These are phyloP conservation scores for Prunella himalayana DNA, from an alignment of 2,113 vertebrate genomes.

Conservation along the genomic window DNA sequence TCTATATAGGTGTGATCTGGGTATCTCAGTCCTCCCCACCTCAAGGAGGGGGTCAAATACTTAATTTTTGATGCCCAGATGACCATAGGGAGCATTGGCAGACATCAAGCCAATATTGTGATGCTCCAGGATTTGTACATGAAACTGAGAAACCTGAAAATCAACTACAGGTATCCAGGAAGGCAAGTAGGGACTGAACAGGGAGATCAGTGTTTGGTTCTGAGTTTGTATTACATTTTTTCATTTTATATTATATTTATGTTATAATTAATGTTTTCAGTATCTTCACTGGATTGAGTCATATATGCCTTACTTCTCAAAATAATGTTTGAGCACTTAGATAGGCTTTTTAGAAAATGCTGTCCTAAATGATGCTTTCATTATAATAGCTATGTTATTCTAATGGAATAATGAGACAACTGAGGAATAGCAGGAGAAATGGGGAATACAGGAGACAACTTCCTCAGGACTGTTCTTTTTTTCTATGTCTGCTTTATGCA, in stretches of 20 bases:
- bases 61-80: background rate
- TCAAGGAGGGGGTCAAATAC: background rate
- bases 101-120: background rate
- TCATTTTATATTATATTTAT: background rate
- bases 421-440: background rate
- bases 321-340: background rate
- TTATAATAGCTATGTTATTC: background rate
- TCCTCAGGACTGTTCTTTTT: background rate
- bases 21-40: background rate
- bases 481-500: background rate
- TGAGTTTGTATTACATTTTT: background rate
- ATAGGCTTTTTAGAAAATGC: background rate
- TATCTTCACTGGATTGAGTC: background rate
- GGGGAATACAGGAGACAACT: background rate
- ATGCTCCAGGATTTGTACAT: background rate
- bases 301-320: background rate
- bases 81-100: rapidly evolving
- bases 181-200: background rate
- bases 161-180: background rate
- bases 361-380: background rate
- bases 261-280: background rate
- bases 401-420: background rate
- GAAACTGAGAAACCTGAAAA: background rate
- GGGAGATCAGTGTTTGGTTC: background rate
- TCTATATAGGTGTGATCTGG: background rate